Conservation (phyloP, 2,113 vertebrate genomes). For the Clupea harengus region DNA sequence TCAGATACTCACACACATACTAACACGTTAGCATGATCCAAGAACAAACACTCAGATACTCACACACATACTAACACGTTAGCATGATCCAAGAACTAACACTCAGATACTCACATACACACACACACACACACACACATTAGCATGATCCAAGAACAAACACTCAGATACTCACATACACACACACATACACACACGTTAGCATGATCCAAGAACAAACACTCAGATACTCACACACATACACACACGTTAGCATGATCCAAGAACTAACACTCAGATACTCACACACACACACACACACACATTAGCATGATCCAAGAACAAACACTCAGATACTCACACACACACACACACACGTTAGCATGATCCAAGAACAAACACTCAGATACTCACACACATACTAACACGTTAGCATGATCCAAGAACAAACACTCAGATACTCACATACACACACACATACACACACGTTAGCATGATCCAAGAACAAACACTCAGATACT, state of each 20-base stretch:
- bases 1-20: background rate
- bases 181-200: background rate
- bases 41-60: too few species aligned
- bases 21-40: too few species aligned
- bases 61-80: background rate
- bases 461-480: too few species aligned
- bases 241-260: too few species aligned
- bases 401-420: too few species aligned
- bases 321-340: conserved; percentile 20
- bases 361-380: too few species aligned
- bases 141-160: background rate
- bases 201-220: too few species aligned
- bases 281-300: conserved; percentile 42
- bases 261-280: too few species aligned
- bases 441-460: conserved; percentile 38
- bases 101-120: background rate
- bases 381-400: background rate
- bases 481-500: conserved; percentile 18
- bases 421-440: too few species aligned
- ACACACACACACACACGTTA: background rate
- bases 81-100: too few species aligned
- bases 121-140: conserved; percentile 42
- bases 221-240: background rate
- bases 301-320: too few species aligned
- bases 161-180: conserved; percentile 23